These are phyloP conservation scores for Hypercompe scribonia DNA, from an alignment of 2,888 invertebrate species.

Conservation along the genomic window DNA sequence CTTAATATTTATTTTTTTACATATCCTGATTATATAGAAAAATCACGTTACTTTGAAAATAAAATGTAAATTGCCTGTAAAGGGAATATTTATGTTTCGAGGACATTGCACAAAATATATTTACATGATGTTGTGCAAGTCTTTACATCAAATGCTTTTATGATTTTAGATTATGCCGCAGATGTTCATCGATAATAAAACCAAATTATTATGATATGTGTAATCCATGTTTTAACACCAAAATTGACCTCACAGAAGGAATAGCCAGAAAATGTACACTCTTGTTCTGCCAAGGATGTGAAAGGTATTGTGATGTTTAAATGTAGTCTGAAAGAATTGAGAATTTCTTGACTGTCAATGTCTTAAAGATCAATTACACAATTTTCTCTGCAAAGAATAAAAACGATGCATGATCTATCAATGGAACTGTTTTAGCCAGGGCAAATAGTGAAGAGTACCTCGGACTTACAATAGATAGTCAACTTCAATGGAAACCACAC, in stretches of 20 bases:
- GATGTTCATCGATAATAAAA: constrained; percentile 96
- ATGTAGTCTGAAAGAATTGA: background rate
- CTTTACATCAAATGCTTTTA: background rate
- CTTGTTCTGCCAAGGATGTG: constrained; percentile 97
- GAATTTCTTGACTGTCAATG: too few relatives aligned
- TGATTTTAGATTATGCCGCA: constrained; percentile 93
- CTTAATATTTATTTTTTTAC: too few relatives aligned
- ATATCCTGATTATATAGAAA: background rate
- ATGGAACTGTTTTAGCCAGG: too few relatives aligned
- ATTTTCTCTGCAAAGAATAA: too few relatives aligned
- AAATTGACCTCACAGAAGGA: constrained; percentile 97
- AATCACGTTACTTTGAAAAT: too few relatives aligned
- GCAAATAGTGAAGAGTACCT: too few relatives aligned
- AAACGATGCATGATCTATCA: too few relatives aligned
- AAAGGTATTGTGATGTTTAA: constrained; percentile 87
- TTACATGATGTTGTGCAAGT: background rate
- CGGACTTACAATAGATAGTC: too few relatives aligned
- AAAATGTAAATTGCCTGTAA: background rate
- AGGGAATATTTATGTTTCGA: background rate
- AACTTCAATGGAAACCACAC: too few relatives aligned
- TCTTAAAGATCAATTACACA: too few relatives aligned
- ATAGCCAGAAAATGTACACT: constrained; percentile 97
- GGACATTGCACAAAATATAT: background rate
- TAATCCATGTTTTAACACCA: constrained; percentile 95
- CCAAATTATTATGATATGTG: constrained; percentile 99